phyloP scores from a whole-genome alignment of 2,113 vertebrate species.

The Tetrax tetrax region DNA sequence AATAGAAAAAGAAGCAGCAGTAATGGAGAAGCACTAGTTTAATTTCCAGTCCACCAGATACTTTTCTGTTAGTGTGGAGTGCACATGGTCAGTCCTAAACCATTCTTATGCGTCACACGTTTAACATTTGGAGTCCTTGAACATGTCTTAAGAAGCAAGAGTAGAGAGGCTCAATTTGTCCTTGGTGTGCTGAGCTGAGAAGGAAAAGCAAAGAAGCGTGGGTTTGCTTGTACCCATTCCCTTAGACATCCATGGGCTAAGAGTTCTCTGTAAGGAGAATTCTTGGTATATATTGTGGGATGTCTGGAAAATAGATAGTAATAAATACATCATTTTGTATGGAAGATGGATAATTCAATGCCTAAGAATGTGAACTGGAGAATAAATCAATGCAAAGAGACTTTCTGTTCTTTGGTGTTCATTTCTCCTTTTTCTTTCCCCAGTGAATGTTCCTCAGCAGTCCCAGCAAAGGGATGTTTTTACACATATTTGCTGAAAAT shows the following conservation, averaged over 20 bases:
- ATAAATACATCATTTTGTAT: conserved; percentile 13
- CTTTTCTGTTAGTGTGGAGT: neutral
- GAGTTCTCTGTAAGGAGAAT: neutral
- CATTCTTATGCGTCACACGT: neutral
- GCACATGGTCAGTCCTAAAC: neutral
- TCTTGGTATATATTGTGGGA: neutral
- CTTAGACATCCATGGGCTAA: neutral
- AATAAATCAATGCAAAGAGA: conserved; percentile 21
- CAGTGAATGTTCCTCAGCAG: neutral
- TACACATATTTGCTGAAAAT: neutral
- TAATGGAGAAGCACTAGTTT: neutral
- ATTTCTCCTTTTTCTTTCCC: neutral
- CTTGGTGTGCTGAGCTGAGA: neutral
- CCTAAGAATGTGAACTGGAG: conserved; percentile 1
- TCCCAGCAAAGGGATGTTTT: neutral
- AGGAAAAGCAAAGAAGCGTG: neutral
- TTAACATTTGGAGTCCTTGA: neutral
- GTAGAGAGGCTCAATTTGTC: neutral
- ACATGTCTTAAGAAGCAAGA: neutral
- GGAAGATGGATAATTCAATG: neutral
- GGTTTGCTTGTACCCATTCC: neutral
- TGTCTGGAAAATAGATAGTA: conserved; percentile 22
- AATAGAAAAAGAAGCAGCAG: neutral
- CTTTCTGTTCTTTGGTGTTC: neutral
- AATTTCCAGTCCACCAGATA: neutral